A percentile compares a stretch with the other conserved stretches of the same genome.
Evolutionary conservation across 2,113 vertebrate species (phyloP).

Genomic region (Mus spicilegus): DNA sequence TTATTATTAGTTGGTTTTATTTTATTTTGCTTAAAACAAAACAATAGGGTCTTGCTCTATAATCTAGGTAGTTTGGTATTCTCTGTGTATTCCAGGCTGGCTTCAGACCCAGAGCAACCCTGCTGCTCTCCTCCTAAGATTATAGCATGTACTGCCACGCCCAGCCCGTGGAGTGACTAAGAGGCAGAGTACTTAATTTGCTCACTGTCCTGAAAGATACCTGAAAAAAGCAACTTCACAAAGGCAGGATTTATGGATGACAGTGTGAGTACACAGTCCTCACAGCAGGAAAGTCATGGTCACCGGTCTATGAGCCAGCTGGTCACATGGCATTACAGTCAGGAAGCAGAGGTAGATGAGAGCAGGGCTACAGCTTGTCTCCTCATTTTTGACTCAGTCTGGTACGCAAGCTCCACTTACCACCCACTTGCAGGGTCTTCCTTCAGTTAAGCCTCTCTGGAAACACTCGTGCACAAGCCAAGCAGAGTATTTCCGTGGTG

Average conservation of each 20-base stretch:
- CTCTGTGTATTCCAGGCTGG: not conserved
- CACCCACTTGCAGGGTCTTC: not conserved
- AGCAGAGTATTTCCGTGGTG: not conserved
- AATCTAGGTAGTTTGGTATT: not conserved
- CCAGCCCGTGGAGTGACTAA: not conserved
- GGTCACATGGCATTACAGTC: not conserved
- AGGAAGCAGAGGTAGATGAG: not conserved
- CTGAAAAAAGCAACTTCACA: not conserved
- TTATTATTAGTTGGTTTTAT: not conserved
- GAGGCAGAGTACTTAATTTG: not conserved
- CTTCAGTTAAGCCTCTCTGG: not conserved
- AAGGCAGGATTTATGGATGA: not conserved
- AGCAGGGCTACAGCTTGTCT: fast-evolving
- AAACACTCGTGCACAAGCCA: not conserved
- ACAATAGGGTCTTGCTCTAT: not conserved
- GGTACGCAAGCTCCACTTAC: not conserved
- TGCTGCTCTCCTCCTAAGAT: not conserved
- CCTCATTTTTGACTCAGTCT: not conserved
- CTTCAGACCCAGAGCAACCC: not conserved
- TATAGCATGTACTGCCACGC: not conserved
- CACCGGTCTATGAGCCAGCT: not conserved
- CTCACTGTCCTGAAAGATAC: not conserved
- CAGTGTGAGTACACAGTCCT: not conserved
- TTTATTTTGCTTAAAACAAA: not conserved
- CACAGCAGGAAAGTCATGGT: too few species aligned